Evolutionary conservation across 2,113 vertebrate genomes (phyloP), one percentile per base, ranked within the genome.

Genomic region (Python bivittatus): DNA sequence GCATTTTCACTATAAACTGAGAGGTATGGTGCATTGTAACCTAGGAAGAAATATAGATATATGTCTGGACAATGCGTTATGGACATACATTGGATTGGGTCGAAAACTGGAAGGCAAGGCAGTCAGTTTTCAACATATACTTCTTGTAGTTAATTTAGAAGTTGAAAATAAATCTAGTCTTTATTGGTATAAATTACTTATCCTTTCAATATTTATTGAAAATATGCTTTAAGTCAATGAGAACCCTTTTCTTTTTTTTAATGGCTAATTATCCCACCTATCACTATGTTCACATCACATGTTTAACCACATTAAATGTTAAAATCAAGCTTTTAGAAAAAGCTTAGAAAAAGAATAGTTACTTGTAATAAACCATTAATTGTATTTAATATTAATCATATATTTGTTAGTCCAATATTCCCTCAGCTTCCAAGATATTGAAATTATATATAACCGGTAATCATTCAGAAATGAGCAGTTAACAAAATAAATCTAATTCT

Each of bases 1-100:
- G 99, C 99, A 42, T 99, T 99, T 97, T 99, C 99, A 96, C 99
- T 99, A 95, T 99, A 99, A 95, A 99, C 98, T 0, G 99, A 99
- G 97, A 99, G 98, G 97, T 99, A 99, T 83, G 99, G 99, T 94
- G 99, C 99, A 95, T 98, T 99, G 98, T 99, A 99, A 98, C 99
- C 99, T 99, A 92, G 44, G 85, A 93, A 44, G 44, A 68, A 93
- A 93, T 23, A 84, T 0, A 89, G 29, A 89, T 29, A 84, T 1
- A 64, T 33, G 2, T 64, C 23, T 84, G 33, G 29, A 25, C 64
- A 89, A 92, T 58, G 54, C 29, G 22, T 29, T 17, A 53, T 13
- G 22, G 12, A 0, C 11, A 93, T 87, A 2, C 85, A 25, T 56
- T 54, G 92, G 0, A 42, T 23, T 20, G 20, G 90, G 91, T 94